phyloP scores from a whole-genome alignment of 1,140 invertebrate genomes.

The Drosophila nigromelanica region DNA sequence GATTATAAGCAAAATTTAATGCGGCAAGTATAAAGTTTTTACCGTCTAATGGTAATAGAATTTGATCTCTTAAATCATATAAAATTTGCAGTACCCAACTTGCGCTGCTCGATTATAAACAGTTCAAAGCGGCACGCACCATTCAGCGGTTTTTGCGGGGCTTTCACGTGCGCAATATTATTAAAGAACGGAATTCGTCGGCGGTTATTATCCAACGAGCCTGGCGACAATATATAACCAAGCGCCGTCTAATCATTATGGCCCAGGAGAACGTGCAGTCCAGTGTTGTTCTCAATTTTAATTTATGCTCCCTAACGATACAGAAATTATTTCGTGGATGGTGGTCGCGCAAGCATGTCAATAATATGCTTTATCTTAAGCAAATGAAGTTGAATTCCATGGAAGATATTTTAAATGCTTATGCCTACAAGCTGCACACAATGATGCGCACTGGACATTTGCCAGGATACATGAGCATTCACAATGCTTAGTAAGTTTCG shows the following conservation, averaged over 20 bases:
- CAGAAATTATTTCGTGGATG: conserved; percentile 63
- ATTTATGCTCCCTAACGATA: conserved; percentile 21
- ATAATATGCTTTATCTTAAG: conserved; percentile 35
- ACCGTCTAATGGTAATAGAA: neutral
- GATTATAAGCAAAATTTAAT: neutral
- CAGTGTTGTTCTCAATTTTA: neutral
- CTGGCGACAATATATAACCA: conserved; percentile 40
- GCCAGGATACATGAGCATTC: conserved; percentile 27
- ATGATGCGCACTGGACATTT: conserved; percentile 30
- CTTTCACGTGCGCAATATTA: neutral
- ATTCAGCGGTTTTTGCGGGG: conserved; percentile 53
- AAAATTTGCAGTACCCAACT: conserved; percentile 22
- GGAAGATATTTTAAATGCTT: conserved; percentile 28
- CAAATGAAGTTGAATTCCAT: conserved; percentile 13
- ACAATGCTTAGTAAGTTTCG: neutral
- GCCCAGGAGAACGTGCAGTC: conserved; percentile 27
- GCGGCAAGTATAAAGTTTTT: neutral
- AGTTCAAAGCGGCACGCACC: conserved; percentile 63
- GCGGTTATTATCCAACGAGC: conserved; percentile 33
- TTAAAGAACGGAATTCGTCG: neutral
- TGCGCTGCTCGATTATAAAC: conserved; percentile 59
- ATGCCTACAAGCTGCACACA: conserved; percentile 35
- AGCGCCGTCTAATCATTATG: neutral
- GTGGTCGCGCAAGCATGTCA: conserved; percentile 41
- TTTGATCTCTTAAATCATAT: neutral